Evolutionary conservation across 2,888 invertebrate genomes (phyloP).

Genomic region (Fabriciana adippe): DNA sequence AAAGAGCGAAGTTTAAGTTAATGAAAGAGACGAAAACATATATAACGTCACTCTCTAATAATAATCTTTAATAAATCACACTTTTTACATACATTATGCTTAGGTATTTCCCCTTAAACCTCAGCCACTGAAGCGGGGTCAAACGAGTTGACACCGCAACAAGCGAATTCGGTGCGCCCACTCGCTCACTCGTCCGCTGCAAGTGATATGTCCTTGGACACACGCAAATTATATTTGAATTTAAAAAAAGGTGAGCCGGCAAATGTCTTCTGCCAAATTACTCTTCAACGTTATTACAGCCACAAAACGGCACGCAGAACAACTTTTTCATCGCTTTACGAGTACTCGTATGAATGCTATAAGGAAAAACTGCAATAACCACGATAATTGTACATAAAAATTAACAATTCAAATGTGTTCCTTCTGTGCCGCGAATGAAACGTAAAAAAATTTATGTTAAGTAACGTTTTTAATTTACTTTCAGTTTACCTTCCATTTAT

Average conservation of each 20-base stretch:
- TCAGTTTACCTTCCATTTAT: no score
- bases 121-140: slow-evolving; percentile 25
- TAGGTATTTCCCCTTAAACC: slow-evolving; percentile 4
- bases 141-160: slow-evolving; percentile 27
- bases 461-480: neutral
- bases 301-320: neutral
- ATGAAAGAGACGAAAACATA: no score
- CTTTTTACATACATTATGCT: no score
- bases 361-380: slow-evolving; percentile 2
- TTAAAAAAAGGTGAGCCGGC: slow-evolving; percentile 5
- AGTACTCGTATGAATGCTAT: neutral
- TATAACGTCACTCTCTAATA: no score
- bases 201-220: slow-evolving; percentile 24
- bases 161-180: slow-evolving; percentile 24
- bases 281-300: neutral
- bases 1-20: no score
- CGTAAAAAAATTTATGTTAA: neutral
- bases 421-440: neutral
- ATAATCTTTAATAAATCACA: no score
- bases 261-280: neutral
- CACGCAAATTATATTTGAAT: slow-evolving; percentile 9
- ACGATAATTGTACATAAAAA: slow-evolving; percentile 2
- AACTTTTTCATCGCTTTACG: neutral
- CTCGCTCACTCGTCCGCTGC: slow-evolving; percentile 10
- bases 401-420: neutral